Evolutionary conservation across 2,113 vertebrate genomes (phyloP).

Genomic region (Salvelinus sp.): DNA sequence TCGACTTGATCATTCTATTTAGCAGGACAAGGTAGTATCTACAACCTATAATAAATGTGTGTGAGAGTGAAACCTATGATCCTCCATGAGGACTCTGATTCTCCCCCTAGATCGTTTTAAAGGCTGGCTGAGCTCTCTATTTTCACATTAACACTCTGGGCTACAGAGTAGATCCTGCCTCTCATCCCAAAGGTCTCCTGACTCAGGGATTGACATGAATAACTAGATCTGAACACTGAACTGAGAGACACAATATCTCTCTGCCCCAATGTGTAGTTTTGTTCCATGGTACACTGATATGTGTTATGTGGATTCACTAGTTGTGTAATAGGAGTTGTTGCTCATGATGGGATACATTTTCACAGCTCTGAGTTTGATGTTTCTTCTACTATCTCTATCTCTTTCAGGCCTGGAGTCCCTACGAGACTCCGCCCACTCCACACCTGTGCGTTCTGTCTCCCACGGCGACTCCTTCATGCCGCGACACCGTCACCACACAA

Average conservation of each 20-base stretch:
- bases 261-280: not conserved
- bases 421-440: slow-evolving; percentile 91
- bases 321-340: too few species aligned
- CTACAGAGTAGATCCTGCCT: not conserved
- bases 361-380: too few species aligned
- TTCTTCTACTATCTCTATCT: not conserved
- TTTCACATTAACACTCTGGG: slow-evolving; percentile 1
- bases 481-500: slow-evolving; percentile 63
- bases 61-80: too few species aligned
- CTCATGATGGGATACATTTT: too few species aligned
- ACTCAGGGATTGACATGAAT: not conserved
- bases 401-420: slow-evolving; percentile 89
- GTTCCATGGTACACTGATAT: too few species aligned
- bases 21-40: too few species aligned
- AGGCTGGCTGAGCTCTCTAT: not conserved
- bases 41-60: too few species aligned
- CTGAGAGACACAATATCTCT: not conserved
- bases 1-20: too few species aligned
- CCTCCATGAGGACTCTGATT: not conserved
- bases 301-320: too few species aligned
- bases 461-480: slow-evolving; percentile 80
- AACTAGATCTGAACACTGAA: not conserved
- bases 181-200: not conserved
- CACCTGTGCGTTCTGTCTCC: slow-evolving; percentile 84
- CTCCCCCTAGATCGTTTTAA: not conserved